Evolutionary conservation across 1,140 invertebrate species (phyloP).

Genomic region (Atta colombica): DNA sequence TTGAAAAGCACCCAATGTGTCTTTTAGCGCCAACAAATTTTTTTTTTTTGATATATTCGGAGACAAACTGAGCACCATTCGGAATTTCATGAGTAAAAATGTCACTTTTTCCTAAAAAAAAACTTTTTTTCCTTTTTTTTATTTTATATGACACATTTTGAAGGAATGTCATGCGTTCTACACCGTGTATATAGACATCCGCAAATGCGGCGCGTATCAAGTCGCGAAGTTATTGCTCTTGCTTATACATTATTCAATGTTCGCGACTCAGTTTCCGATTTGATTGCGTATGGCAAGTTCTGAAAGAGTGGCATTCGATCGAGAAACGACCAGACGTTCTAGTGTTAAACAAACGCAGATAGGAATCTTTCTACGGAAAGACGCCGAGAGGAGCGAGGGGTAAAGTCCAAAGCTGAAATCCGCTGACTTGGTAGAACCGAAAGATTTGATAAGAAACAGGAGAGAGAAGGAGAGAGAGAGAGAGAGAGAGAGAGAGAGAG

Average conservation of each 20-base stretch:
- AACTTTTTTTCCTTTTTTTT: neutral
- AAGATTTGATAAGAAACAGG: neutral
- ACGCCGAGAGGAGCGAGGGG: neutral
- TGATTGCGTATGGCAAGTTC: constrained; percentile 10
- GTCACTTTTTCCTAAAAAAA: neutral
- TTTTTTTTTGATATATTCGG: constrained; percentile 9
- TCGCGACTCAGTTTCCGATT: constrained; percentile 32
- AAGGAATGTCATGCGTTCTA: neutral
- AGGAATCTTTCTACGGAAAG: neutral
- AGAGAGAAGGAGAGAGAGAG: too few species aligned
- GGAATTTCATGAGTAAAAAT: neutral
- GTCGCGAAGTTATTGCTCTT: constrained; percentile 30
- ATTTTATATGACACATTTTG: neutral
- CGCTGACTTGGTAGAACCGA: neutral
- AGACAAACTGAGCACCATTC: neutral
- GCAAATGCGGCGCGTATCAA: neutral
- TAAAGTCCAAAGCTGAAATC: constrained; percentile 16
- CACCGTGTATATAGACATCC: neutral
- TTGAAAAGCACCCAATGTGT: neutral
- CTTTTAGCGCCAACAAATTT: neutral
- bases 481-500: too few species aligned
- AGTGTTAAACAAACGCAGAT: constrained; percentile 28
- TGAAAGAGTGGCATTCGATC: constrained; percentile 33
- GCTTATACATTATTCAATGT: constrained; percentile 21
- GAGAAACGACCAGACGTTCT: constrained; percentile 36